Evolutionary conservation across 1,140 invertebrate species (phyloP).

Genomic region (Drosophila tsacasi): DNA sequence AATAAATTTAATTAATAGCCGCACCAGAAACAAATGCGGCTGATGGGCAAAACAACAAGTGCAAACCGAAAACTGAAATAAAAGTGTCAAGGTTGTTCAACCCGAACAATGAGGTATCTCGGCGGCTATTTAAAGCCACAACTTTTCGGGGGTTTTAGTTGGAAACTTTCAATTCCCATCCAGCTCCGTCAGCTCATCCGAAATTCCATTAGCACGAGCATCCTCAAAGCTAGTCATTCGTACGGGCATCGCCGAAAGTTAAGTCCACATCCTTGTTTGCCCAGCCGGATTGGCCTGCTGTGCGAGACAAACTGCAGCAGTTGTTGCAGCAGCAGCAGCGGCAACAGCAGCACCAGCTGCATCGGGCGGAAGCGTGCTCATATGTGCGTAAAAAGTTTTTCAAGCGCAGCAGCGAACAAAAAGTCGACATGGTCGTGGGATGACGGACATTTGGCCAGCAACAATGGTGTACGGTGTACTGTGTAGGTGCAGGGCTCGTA

Average conservation of each 20-base stretch:
- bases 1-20: constrained; percentile 46
- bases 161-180: constrained; percentile 29
- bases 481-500: constrained; percentile 19
- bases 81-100: constrained; percentile 68
- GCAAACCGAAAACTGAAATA: constrained; percentile 20
- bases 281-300: constrained; percentile 24
- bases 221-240: constrained; percentile 36
- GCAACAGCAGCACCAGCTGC: constrained; percentile 26
- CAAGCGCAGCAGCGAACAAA: constrained; percentile 60
- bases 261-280: constrained; percentile 38
- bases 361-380: constrained; percentile 60
- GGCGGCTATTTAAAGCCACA: constrained; percentile 31
- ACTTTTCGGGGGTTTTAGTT: constrained; percentile 18
- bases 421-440: constrained; percentile 38
- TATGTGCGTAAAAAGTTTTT: constrained; percentile 59
- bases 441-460: constrained; percentile 43
- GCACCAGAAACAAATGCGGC: constrained; percentile 19
- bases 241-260: constrained; percentile 24
- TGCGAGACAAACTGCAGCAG: constrained; percentile 27
- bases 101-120: constrained; percentile 38
- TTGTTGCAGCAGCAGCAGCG: constrained; percentile 18
- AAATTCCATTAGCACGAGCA: constrained; percentile 54
- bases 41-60: constrained; percentile 16
- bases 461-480: constrained; percentile 7
- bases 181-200: constrained; percentile 26